phyloP scores from a whole-genome alignment of 2,113 vertebrate species.

The Mystacornis crossleyi region DNA sequence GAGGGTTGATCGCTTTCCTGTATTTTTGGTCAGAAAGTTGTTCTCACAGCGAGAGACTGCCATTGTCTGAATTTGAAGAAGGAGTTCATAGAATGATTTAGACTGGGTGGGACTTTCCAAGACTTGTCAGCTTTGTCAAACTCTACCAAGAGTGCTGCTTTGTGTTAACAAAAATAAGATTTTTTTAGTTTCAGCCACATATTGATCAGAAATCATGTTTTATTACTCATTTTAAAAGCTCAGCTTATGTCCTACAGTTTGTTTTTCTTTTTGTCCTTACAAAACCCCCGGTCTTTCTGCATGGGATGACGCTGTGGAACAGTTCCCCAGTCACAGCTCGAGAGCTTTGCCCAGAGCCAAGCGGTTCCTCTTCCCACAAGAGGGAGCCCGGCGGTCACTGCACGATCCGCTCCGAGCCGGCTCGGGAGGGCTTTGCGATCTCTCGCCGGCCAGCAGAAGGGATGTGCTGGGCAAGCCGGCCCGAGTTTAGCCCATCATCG shows the following conservation, averaged over 20 bases:
- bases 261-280: background rate
- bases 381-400: background rate
- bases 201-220: background rate
- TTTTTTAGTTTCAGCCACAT: background rate
- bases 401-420: fast-evolving
- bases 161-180: background rate
- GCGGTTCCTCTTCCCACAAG: background rate
- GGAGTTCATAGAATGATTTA: background rate
- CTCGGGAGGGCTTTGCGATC: background rate
- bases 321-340: fast-evolving
- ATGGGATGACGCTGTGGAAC: background rate
- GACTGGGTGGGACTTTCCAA: background rate
- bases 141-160: background rate
- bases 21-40: background rate
- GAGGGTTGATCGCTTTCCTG: background rate
- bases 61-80: background rate
- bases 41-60: background rate
- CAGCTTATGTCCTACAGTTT: background rate
- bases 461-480: background rate
- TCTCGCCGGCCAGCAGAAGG: background rate
- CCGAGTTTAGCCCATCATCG: background rate
- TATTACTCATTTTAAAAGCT: background rate
- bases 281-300: background rate
- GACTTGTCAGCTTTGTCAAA: background rate
- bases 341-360: too few species aligned